Evolutionary conservation across 2,113 vertebrate genomes (phyloP).

Genomic region (Psephotus haematonotus): DNA sequence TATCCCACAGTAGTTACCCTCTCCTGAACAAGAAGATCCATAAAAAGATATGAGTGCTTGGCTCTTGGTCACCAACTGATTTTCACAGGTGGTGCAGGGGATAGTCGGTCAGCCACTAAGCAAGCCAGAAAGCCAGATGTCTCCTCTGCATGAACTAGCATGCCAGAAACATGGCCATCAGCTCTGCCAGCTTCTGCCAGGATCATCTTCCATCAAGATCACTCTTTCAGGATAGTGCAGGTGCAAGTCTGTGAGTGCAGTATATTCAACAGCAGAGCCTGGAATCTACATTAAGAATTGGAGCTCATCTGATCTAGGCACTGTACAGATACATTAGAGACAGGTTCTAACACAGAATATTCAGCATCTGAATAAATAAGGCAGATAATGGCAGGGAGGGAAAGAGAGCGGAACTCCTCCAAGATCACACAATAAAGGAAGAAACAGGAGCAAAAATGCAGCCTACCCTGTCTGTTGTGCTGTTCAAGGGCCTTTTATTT

Average conservation of each 20-base stretch:
- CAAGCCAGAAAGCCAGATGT: background rate
- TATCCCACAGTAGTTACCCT: background rate
- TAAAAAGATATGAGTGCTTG: background rate
- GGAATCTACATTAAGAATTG: background rate
- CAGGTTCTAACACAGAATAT: background rate
- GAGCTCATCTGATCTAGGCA: background rate
- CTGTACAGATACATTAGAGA: background rate
- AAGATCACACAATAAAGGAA: background rate
- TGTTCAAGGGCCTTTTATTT: constrained; percentile 31
- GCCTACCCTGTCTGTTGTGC: background rate
- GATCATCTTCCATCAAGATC: background rate
- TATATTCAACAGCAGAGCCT: background rate
- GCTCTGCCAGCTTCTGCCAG: background rate
- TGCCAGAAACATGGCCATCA: background rate
- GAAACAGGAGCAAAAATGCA: background rate
- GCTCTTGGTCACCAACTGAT: background rate
- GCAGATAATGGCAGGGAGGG: background rate
- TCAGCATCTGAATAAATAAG: background rate
- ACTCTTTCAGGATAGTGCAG: background rate
- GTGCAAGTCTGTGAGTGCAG: background rate
- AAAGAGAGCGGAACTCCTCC: background rate
- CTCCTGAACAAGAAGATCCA: background rate
- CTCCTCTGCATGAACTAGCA: background rate
- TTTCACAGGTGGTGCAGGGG: background rate
- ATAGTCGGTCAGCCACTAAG: background rate